Conservation (phyloP, 1,140 invertebrate species). For the Drosophila pruinosa region DNA sequence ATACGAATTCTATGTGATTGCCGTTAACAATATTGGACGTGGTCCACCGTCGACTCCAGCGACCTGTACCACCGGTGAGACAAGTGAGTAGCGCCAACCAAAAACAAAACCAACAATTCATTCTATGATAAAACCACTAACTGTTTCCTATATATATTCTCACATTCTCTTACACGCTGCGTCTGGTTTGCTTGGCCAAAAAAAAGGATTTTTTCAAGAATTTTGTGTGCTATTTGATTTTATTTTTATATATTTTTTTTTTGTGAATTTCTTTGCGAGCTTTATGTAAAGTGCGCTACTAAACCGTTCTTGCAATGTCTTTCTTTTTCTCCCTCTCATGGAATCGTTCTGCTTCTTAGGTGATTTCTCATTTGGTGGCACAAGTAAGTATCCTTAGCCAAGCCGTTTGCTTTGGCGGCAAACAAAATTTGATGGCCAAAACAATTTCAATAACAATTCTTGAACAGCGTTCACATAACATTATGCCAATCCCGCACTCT, state of each 20-base stretch:
- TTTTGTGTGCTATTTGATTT: slow-evolving; percentile 17
- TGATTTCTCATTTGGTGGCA: slow-evolving; percentile 92
- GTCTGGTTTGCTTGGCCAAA: not conserved
- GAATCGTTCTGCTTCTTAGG: slow-evolving; percentile 83
- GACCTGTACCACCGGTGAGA: slow-evolving; percentile 96
- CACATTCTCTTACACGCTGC: slow-evolving; percentile 11
- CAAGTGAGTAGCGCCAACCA: slow-evolving; percentile 88
- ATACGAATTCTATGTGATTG: slow-evolving; percentile 98
- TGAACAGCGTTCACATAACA: slow-evolving; percentile 55
- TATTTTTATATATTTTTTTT: slow-evolving; percentile 16
- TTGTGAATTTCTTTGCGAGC: slow-evolving; percentile 4
- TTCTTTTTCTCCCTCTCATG: slow-evolving; percentile 36
- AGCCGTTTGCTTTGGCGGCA: slow-evolving; percentile 21
- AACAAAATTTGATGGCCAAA: slow-evolving; percentile 77
- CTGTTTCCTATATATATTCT: not conserved
- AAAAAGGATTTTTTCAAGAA: slow-evolving; percentile 26
- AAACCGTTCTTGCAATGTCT: slow-evolving; percentile 57
- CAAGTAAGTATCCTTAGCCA: slow-evolving; percentile 88
- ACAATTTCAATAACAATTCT: slow-evolving; percentile 80
- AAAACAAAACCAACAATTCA: not conserved
- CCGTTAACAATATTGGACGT: slow-evolving; percentile 96
- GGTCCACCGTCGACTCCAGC: slow-evolving; percentile 93
- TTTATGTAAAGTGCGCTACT: slow-evolving; percentile 78
- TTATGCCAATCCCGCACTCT: slow-evolving; percentile 11
- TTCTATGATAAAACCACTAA: slow-evolving; percentile 14